Evolutionary conservation across 2,113 vertebrate genomes (phyloP).

Genomic region (Syngnathoides biaculeatus): DNA sequence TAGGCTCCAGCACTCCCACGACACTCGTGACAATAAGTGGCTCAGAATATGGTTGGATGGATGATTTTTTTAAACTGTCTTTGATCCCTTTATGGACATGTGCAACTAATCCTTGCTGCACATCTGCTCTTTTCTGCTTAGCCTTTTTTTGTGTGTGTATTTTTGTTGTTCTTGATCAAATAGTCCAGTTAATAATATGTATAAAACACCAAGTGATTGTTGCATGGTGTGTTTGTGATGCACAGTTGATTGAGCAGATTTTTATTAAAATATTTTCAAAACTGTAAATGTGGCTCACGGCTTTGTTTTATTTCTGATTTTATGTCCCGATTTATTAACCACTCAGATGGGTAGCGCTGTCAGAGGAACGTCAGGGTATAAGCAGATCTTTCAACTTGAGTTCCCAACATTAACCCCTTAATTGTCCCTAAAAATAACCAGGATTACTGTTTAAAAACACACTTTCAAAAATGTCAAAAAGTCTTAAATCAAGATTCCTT

Average conservation of each 20-base stretch:
- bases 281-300: not conserved
- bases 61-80: too few relatives aligned
- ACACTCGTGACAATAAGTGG: too few relatives aligned
- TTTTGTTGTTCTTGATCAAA: conserved; percentile 12
- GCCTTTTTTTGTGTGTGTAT: not conserved
- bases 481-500: too few relatives aligned
- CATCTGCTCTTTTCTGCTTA: not conserved
- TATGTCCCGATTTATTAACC: not conserved
- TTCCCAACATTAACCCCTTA: too few relatives aligned
- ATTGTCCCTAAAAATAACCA: too few relatives aligned
- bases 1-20: too few relatives aligned
- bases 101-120: not conserved
- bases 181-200: conserved; percentile 54
- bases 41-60: too few relatives aligned
- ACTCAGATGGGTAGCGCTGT: too few relatives aligned
- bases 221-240: conserved; percentile 37
- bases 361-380: too few relatives aligned
- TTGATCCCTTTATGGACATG: conserved; percentile 8
- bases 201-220: conserved; percentile 46
- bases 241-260: conserved; percentile 15
- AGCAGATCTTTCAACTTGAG: too few relatives aligned
- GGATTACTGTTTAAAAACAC: too few relatives aligned
- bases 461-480: not conserved
- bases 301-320: not conserved
- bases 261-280: conserved; percentile 32